A percentile compares a stretch with the other conserved stretches of the same genome.
Conservation (phyloP, 2,113 vertebrate species). For the Colossoma macropomum region DNA sequence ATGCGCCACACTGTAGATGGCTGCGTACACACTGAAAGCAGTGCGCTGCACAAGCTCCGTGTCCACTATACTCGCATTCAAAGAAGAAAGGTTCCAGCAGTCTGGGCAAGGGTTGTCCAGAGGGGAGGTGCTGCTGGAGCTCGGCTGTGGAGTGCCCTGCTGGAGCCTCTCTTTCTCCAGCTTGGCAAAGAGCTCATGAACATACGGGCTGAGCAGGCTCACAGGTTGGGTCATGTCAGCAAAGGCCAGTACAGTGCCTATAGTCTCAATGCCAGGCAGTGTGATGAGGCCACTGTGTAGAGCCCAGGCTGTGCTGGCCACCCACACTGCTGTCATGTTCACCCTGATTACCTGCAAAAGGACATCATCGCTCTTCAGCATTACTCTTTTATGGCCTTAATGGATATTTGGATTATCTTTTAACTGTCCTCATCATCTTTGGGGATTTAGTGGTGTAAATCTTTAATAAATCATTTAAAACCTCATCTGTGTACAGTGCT, state of each 20-base stretch:
- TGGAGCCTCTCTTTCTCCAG: slow-evolving; percentile 56
- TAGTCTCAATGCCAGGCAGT: slow-evolving; percentile 68
- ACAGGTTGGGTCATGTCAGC: slow-evolving; percentile 53
- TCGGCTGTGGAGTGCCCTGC: not conserved
- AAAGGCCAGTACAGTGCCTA: slow-evolving; percentile 85
- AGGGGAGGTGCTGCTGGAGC: not conserved
- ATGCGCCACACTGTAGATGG: slow-evolving; percentile 81
- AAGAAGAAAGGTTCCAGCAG: slow-evolving; percentile 69
- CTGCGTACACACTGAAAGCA: slow-evolving; percentile 78
- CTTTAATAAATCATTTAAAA: too few species aligned
- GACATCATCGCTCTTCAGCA: not conserved
- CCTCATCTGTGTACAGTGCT: too few species aligned
- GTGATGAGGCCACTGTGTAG: slow-evolving; percentile 45
- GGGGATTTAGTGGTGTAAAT: not conserved
- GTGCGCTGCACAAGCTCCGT: slow-evolving; percentile 45
- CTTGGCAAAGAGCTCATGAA: slow-evolving; percentile 61
- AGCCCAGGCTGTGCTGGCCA: slow-evolving; percentile 84
- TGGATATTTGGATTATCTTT: not conserved
- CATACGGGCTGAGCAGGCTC: slow-evolving; percentile 67
- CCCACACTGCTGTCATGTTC: slow-evolving; percentile 84
- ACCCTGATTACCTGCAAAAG: slow-evolving; percentile 70
- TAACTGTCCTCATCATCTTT: not conserved
- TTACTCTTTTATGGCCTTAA: too few species aligned
- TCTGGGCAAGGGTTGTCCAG: slow-evolving; percentile 66
- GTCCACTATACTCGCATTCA: slow-evolving; percentile 55